Base-by-base conservation (phyloP, 1,140 invertebrate species). In the Eurosta solidaginis region DNA sequence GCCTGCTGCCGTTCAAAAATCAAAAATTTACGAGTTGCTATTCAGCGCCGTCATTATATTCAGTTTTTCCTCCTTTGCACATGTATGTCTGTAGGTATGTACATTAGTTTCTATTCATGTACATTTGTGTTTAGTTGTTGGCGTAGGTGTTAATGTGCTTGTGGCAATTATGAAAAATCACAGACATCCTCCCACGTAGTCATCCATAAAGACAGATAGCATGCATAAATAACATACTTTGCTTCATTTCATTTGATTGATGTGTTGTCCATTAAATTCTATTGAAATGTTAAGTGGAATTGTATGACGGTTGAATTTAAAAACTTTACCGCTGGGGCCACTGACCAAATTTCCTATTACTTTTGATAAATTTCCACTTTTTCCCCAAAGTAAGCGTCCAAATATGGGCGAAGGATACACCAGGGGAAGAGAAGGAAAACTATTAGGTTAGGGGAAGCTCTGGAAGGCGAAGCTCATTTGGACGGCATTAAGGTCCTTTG, bases 21-120 rank as follows among this genome's bases (percentile, higher is more conserved):
- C n/a, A n/a, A 33, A 68, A 68, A 68, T 68, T 68, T 68, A 68
- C 59, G 59, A 68, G 33, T 68, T 68, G 33, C 59, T 33, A 68
- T 68, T 68, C 36, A 68, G 33, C 59, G 59, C 33, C 59, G 59
- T 68, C 59, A n/a, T n/a, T n/a, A n/a, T 68, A 68, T 68, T 40
- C 20, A 42, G 33, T 68, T 40, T 63, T 68, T 68, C 27, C 22
- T 36, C 33, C n/a, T n/a, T n/a, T n/a, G n/a, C n/a, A n/a, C n/a
- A n/a, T n/a, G n/a, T n/a, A n/a, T n/a, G n/a, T n/a, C n/a, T n/a
- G n/a, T n/a, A n/a, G n/a, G n/a, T n/a, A n/a, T n/a, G n/a, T n/a
- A 33, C 6, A 68, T n/a, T 2, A 14, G 22, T 17, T 59, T 33
- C n/a, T 68, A 20, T 68, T 36, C 59, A 22, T 6, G n/a, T 22